Evolutionary conservation across 2,888 invertebrate genomes (phyloP).

Genomic region (Adelognathus sp.): DNA sequence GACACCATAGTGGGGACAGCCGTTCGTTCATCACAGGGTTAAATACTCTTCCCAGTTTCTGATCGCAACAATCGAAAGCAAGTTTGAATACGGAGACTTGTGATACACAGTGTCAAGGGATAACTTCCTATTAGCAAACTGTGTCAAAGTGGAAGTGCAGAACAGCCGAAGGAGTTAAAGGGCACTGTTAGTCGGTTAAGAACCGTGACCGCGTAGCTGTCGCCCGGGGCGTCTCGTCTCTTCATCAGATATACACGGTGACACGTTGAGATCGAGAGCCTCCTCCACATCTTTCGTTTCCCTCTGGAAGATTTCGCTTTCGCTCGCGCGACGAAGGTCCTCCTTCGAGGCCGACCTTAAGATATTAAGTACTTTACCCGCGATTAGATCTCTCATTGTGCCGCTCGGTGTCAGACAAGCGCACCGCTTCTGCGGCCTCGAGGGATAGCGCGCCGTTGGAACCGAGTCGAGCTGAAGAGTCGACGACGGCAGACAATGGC

Average conservation of each 20-base stretch:
- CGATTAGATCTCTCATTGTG: slow-evolving; percentile 81
- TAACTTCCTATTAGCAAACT: slow-evolving; percentile 42
- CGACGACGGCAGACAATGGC: slow-evolving; percentile 73
- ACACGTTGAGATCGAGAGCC: slow-evolving; percentile 66
- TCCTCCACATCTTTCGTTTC: slow-evolving; percentile 52
- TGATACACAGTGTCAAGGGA: slow-evolving; percentile 21
- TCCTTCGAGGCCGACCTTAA: slow-evolving; percentile 75
- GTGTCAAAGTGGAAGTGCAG: slow-evolving; percentile 45
- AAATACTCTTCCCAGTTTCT: not conserved
- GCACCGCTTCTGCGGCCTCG: slow-evolving; percentile 56
- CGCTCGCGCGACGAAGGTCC: slow-evolving; percentile 56
- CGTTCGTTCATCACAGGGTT: not conserved
- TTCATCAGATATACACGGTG: slow-evolving; percentile 77
- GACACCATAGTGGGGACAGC: too few relatives aligned
- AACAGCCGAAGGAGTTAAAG: slow-evolving; percentile 17
- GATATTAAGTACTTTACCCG: slow-evolving; percentile 81
- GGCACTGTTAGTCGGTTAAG: slow-evolving; percentile 51
- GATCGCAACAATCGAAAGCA: not conserved
- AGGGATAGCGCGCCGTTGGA: slow-evolving; percentile 11
- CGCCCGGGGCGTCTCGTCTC: slow-evolving; percentile 72
- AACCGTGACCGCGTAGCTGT: slow-evolving; percentile 71
- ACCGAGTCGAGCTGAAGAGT: slow-evolving; percentile 26
- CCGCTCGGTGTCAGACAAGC: slow-evolving; percentile 79
- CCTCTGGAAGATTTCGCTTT: slow-evolving; percentile 56
- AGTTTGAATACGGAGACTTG: not conserved